phyloP scores from a whole-genome alignment of 1,140 invertebrate genomes.

The Atta colombica region DNA sequence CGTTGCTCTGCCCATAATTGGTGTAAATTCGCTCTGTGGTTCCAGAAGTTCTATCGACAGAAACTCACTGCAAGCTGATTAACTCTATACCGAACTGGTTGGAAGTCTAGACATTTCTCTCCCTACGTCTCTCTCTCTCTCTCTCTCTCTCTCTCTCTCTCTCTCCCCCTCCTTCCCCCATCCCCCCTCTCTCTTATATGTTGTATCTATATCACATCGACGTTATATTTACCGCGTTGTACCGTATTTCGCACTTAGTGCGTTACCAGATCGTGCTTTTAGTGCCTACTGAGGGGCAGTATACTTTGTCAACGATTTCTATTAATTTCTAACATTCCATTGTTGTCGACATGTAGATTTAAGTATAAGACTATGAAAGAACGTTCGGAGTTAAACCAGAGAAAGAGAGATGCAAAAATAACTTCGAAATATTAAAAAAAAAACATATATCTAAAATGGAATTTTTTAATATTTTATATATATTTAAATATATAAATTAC shows the following conservation, averaged over 20 bases:
- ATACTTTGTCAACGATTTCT: slow-evolving; percentile 73
- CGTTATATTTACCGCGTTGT: slow-evolving; percentile 25
- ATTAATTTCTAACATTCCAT: slow-evolving; percentile 64
- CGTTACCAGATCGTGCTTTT: slow-evolving; percentile 75
- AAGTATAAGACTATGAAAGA: neutral
- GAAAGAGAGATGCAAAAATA: neutral
- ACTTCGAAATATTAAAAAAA: neutral
- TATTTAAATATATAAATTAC: neutral
- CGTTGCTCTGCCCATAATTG: neutral
- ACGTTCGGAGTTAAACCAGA: neutral
- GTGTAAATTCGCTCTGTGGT: neutral
- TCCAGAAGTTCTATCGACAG: neutral
- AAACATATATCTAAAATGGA: neutral
- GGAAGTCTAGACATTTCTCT: slow-evolving; percentile 22
- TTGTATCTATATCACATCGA: neutral
- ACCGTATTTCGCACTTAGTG: slow-evolving; percentile 76
- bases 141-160: neutral
- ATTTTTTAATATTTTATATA: neutral
- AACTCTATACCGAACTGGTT: neutral
- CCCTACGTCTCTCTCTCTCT: neutral
- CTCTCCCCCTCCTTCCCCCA: neutral
- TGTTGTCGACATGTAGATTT: neutral
- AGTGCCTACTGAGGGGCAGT: slow-evolving; percentile 69
- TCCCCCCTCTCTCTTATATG: neutral
- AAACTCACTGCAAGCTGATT: slow-evolving; percentile 41